phyloP scores from a whole-genome alignment of 2,113 vertebrate species.

The Tyrannus savana region DNA sequence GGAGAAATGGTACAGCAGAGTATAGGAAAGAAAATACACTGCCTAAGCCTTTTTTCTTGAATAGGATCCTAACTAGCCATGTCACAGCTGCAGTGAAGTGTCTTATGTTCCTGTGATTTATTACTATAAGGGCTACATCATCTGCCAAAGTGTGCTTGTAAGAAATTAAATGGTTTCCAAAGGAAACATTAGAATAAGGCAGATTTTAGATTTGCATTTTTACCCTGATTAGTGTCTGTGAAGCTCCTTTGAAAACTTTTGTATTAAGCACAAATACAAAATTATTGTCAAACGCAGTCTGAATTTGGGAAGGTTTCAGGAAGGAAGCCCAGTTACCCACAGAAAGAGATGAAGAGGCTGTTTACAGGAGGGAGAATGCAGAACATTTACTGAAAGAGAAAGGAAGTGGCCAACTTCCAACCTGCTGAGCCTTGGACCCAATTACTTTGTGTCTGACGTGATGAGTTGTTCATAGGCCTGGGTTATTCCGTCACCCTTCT shows the following conservation, averaged over 20 bases:
- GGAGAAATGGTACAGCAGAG: constrained; percentile 68
- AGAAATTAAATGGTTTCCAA: constrained; percentile 64
- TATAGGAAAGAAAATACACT: constrained; percentile 55
- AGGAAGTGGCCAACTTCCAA: constrained; percentile 25
- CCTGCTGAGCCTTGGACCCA: not conserved
- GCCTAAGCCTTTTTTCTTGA: constrained; percentile 75
- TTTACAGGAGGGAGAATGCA: not conserved
- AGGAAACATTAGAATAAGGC: constrained; percentile 58
- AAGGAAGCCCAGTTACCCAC: constrained; percentile 32
- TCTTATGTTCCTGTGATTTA: constrained; percentile 74
- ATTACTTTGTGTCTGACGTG: constrained; percentile 25
- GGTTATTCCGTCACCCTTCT: not conserved
- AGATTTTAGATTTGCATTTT: constrained; percentile 69
- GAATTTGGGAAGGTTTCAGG: constrained; percentile 12
- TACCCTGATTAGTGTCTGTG: constrained; percentile 52
- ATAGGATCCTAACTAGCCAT: constrained; percentile 75
- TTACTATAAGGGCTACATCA: constrained; percentile 62
- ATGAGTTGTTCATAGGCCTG: not conserved
- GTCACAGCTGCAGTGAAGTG: constrained; percentile 73
- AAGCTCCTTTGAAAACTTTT: constrained; percentile 61
- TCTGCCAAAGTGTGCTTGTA: constrained; percentile 64
- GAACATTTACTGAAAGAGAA: not conserved
- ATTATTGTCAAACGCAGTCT: constrained; percentile 22
- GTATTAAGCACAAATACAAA: constrained; percentile 49
- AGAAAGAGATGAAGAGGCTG: constrained; percentile 22